Base-by-base conservation (phyloP, 2,888 invertebrate genomes). In the Pyrrhosoma nymphula region DNA sequence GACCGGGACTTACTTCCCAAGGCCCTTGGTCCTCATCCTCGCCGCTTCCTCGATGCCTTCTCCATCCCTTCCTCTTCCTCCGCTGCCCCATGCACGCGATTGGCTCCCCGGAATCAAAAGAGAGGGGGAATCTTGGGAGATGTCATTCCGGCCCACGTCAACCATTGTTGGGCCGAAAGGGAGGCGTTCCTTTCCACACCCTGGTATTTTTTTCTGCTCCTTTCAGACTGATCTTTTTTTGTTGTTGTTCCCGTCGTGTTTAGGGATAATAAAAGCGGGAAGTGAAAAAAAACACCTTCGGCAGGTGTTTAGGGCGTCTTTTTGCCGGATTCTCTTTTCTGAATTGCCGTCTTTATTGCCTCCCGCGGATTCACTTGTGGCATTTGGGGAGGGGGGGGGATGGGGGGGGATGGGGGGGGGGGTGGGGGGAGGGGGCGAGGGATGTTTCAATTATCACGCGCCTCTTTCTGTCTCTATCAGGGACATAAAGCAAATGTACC, bases 401-500 rank as follows among this genome's bases (percentile, higher is more conserved):
- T n/a, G n/a, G n/a, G n/a, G n/a, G 47, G 2, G 47, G 47, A 14
- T 12, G 2, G 47, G 47, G 8, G n/a, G n/a, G 47, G 2, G 47
- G 47, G n/a, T 12, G 2, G 47, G 47, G 8, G 47, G 8, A 47
- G 47, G 47, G 47, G 8, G 47, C 8, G n/a, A n/a, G 18, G 18
- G 35, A 82, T 35, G 35, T 82, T 82, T 82, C 82, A 82, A 82
- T 82, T 82, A 82, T 82, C 82, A 82, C 82, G 14, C 35, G 82
- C 82, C 82, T 82, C 82, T 4, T 35, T 82, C 82, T 82, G 35
- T 82, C 82, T 82, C 82, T 82, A 82, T 82, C 82, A 82, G 82
- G 35, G 82, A 82, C 82, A 82, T 82, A 82, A 82, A 82, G 82
- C 82, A 35, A 82, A 82, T 60, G 69, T n/a, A n/a, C n/a, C 69